Evolutionary conservation across 2,113 vertebrate species (phyloP).

Genomic region (Channa argus): DNA sequence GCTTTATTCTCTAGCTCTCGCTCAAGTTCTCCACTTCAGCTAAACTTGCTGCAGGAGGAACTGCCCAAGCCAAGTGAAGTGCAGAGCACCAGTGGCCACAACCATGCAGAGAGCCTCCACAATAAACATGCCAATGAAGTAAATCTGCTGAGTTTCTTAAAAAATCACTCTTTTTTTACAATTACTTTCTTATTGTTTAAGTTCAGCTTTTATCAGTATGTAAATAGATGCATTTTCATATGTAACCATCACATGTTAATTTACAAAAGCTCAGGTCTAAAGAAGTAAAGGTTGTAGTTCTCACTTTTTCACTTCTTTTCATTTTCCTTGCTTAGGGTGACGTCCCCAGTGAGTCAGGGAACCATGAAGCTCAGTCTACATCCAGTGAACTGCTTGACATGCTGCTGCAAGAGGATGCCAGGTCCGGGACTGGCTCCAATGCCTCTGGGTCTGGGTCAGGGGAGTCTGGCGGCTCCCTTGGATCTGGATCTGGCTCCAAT

Average conservation of each 20-base stretch:
- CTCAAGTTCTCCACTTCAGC: conserved; percentile 89
- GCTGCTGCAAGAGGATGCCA: conserved; percentile 77
- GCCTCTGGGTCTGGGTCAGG: conserved; percentile 83
- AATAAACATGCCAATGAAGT: conserved; percentile 70
- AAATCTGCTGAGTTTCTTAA: conserved; percentile 15
- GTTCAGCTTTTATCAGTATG: background rate
- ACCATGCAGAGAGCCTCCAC: conserved; percentile 70
- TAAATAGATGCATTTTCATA: background rate
- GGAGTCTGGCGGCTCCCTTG: conserved; percentile 77
- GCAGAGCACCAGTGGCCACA: conserved; percentile 58
- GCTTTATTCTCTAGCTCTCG: conserved; percentile 82
- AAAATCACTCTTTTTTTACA: background rate
- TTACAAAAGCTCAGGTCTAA: background rate
- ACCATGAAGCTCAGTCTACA: conserved; percentile 74
- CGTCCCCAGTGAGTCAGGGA: conserved; percentile 66
- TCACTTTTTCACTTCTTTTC: conserved; percentile 16
- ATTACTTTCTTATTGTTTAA: background rate
- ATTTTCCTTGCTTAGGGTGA: conserved; percentile 70
- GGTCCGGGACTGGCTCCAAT: conserved; percentile 81
- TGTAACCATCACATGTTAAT: background rate
- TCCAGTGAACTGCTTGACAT: conserved; percentile 77
- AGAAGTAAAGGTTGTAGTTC: background rate
- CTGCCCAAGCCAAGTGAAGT: conserved; percentile 78
- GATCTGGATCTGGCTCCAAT: conserved; percentile 75
- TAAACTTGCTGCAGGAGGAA: conserved; percentile 90